These are phyloP conservation scores for Scyliorhinus canicula DNA, from an alignment of 2,797 vertebrate species.

Conservation along the genomic window DNA sequence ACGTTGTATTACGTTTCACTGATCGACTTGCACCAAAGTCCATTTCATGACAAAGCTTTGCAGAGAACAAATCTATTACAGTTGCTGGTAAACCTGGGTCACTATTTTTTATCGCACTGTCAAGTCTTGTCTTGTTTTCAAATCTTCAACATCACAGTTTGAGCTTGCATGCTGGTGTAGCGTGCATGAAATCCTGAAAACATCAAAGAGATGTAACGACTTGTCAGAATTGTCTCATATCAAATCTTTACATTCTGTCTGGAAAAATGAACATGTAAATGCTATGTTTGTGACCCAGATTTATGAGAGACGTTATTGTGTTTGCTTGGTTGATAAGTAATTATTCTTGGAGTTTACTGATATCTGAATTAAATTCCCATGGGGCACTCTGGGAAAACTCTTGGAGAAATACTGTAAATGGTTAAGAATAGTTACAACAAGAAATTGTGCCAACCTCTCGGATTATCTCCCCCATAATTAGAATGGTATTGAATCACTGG, in stretches of 20 bases:
- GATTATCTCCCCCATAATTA: not conserved
- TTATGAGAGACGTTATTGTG: not conserved
- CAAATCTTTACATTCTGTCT: not conserved
- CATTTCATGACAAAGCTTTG: not conserved
- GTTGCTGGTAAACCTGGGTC: not conserved
- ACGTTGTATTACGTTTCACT: not conserved
- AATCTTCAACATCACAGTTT: slow-evolving; percentile 14
- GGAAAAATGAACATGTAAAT: not conserved
- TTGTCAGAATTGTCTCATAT: not conserved
- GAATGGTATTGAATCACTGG: not conserved
- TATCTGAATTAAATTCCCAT: not conserved
- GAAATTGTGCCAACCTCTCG: not conserved
- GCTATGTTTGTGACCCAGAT: not conserved
- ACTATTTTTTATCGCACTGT: not conserved
- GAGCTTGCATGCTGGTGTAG: not conserved
- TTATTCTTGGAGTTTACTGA: not conserved
- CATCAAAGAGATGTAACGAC: not conserved
- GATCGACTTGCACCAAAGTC: not conserved
- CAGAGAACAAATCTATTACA: not conserved
- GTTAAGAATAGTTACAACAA: not conserved
- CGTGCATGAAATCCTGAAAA: not conserved
- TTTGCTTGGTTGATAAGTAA: not conserved
- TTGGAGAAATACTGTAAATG: not conserved
- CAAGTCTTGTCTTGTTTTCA: slow-evolving; percentile 25
- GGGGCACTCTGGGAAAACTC: not conserved